A percentile compares a stretch with the other conserved stretches of the same genome.
Conservation (phyloP, 2,113 vertebrate genomes). For the Carlito syrichta region DNA sequence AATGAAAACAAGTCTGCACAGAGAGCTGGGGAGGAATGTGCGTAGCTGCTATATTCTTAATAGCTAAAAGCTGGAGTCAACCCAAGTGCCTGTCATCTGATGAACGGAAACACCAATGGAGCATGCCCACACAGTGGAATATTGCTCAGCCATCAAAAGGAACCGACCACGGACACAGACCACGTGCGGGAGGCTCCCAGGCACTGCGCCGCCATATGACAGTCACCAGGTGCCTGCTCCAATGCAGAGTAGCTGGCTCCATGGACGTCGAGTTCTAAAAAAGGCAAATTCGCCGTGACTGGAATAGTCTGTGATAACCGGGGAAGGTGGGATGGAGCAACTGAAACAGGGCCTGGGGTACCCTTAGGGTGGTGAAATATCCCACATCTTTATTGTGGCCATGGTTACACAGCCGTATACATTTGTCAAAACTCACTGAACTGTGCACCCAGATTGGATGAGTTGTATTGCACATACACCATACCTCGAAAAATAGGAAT, state of each 20-base stretch:
- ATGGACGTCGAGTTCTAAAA: rapidly evolving
- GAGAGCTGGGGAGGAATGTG: rapidly evolving
- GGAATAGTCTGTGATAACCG: rapidly evolving
- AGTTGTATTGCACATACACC: rapidly evolving
- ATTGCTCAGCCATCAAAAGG: rapidly evolving
- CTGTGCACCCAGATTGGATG: rapidly evolving
- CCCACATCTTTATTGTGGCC: rapidly evolving
- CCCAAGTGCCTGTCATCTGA: no score
- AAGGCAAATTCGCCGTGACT: rapidly evolving
- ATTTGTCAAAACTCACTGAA: not conserved
- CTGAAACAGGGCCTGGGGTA: rapidly evolving
- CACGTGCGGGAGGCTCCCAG: rapidly evolving
- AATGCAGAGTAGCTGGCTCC: no score
- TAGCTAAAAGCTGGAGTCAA: rapidly evolving
- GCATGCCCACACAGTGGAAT: rapidly evolving
- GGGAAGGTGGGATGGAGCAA: rapidly evolving
- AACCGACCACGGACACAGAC: rapidly evolving
- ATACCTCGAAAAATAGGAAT: rapidly evolving
- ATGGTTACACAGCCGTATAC: rapidly evolving
- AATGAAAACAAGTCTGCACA: rapidly evolving
- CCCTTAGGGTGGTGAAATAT: rapidly evolving
- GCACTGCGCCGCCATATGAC: rapidly evolving
- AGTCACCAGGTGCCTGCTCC: no score
- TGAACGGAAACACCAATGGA: rapidly evolving
- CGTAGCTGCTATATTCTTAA: rapidly evolving